Conservation (phyloP, 2,797 vertebrate species). For the Parauchenoglanis punctatus region DNA sequence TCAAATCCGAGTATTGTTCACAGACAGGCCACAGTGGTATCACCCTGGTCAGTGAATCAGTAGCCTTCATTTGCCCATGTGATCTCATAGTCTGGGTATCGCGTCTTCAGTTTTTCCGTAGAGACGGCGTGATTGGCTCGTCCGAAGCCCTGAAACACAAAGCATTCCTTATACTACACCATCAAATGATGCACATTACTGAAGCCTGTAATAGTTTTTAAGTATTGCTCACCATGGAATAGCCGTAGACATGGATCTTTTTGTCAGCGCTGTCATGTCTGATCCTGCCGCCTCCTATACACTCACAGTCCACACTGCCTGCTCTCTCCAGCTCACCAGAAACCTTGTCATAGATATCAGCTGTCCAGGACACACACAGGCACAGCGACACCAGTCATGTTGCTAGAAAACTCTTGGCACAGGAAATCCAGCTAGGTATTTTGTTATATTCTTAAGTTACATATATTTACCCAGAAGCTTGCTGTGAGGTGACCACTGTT, state of each 20-base stretch:
- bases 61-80: conserved; percentile 95
- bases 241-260: conserved; percentile 94
- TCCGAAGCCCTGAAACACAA: conserved; percentile 83
- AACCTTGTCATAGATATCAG: conserved; percentile 89
- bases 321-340: conserved; percentile 81
- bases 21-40: background rate
- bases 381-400: background rate
- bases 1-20: background rate
- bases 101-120: conserved; percentile 84
- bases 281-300: conserved; percentile 92
- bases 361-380: conserved; percentile 65
- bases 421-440: background rate
- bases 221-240: conserved; percentile 84
- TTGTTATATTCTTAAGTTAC: background rate
- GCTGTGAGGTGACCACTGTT: no score
- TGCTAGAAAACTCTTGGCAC: background rate
- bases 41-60: conserved; percentile 66
- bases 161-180: background rate
- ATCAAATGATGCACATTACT: background rate
- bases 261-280: conserved; percentile 79
- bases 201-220: background rate
- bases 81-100: conserved; percentile 87
- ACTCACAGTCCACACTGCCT: conserved; percentile 83
- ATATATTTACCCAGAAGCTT: background rate
- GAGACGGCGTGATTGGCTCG: conserved; percentile 85